Base-by-base conservation (phyloP, 2,888 invertebrate genomes). In the Synergus itoensis region DNA sequence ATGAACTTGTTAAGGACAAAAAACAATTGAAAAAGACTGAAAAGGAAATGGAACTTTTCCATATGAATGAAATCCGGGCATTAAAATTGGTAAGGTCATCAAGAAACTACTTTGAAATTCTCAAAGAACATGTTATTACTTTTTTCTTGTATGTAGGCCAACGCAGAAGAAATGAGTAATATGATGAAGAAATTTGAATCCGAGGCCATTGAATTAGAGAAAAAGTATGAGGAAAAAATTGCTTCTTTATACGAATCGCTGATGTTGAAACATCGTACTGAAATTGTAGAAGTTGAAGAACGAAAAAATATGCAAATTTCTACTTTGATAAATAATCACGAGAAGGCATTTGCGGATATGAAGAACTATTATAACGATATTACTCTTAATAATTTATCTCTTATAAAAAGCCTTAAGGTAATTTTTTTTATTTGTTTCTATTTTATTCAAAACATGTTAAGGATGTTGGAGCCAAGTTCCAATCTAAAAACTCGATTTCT, bases 331-430 rank as follows among this genome's bases (percentile, higher is more conserved):
- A 94, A 94, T 53, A 95, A 96, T 88, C 98, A 99, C 89, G 97
- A 98, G 83, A 95, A 95, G 86, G 96, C 97, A 0, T 97, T 98
- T 90, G 94, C 95, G 64, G 97, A 98, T 91, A 96, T 99, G 93
- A 98, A 98, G 91, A 97, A 96, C 92, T 99, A 98, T 92, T 99
- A 98, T 90, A 98, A 98, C 88, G 98, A 98, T 88, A 98, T 99
- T 77, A 98, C 98, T 0, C 93, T 98, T 16, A 98, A 98, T 91
- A 99, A 99, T 92, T 93, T 99, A 84, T 97, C 98, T 0, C 93
- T 99, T 2, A 98, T 99, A 80, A 96, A 96, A 90, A 97, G 97
- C 85, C 93, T 99, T 53, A 99, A 98, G 93, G 95, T 95, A 90
- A 83, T 80, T 76, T 82, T 81, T 64, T 73, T 48, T 43, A 79